phyloP scores from a whole-genome alignment of 92 coral and sea anemone genomes.

The Porites rus region DNA sequence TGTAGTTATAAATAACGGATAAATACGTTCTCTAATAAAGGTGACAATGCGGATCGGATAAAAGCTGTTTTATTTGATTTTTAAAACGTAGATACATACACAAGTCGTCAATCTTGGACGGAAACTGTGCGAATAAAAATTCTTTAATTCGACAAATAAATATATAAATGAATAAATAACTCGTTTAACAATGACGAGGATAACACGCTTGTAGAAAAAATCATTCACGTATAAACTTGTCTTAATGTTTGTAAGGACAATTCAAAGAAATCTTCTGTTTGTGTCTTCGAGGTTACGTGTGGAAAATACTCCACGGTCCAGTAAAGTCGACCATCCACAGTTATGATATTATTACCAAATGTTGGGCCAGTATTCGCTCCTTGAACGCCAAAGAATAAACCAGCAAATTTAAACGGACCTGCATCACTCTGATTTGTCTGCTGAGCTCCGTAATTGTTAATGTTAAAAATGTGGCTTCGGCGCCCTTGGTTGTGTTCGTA shows the following conservation, averaged over 20 bases:
- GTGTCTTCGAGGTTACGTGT: conserved; percentile 54
- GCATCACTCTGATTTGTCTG: conserved; percentile 7
- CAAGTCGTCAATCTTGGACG: too few species aligned
- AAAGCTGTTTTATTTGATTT: too few species aligned
- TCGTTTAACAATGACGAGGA: too few species aligned
- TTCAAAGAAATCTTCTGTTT: conserved; percentile 59
- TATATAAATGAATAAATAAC: too few species aligned
- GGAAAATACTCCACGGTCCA: conserved; percentile 71
- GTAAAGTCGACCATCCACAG: conserved; percentile 70
- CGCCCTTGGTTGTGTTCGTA: conserved; percentile 40
- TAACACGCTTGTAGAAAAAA: too few species aligned
- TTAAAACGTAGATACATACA: too few species aligned
- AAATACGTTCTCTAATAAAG: too few species aligned
- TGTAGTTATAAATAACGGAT: too few species aligned
- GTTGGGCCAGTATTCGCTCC: conserved; percentile 50
- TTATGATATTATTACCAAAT: conserved; percentile 57
- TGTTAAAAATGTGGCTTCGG: conserved; percentile 23
- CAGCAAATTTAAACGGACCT: conserved; percentile 23
- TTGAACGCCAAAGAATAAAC: conserved; percentile 41
- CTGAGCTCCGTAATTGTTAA: conserved; percentile 39
- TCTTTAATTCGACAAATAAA: too few species aligned
- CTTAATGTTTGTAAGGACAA: conserved; percentile 54
- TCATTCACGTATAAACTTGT: neutral
- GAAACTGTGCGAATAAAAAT: too few species aligned
- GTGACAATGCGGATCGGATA: too few species aligned